Conservation (phyloP, 2,113 vertebrate genomes). For the Pluvialis apricaria region DNA sequence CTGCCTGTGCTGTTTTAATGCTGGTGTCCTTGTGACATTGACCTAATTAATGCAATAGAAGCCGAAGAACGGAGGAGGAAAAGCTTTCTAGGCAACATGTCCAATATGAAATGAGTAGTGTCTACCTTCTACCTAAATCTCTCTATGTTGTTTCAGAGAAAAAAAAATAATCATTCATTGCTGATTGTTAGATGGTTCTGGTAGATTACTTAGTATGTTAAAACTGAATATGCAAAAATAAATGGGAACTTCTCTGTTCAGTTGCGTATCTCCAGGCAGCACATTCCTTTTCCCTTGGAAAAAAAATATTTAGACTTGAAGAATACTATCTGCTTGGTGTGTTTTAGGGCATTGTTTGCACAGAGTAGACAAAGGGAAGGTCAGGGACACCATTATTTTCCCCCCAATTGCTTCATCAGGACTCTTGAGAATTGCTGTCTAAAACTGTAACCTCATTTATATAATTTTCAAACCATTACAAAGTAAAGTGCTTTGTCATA, state of each 20-base stretch:
- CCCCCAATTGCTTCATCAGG: not conserved
- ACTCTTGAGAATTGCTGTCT: not conserved
- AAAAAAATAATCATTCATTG: not conserved
- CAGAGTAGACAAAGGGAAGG: not conserved
- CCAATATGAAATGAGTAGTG: not conserved
- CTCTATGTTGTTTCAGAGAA: not conserved
- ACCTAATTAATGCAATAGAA: not conserved
- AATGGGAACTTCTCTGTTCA: not conserved
- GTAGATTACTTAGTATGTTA: not conserved
- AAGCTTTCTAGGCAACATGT: not conserved
- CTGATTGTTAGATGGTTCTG: not conserved
- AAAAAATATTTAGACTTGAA: not conserved
- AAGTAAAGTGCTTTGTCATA: not conserved
- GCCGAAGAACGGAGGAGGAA: not conserved
- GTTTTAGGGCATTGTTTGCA: not conserved
- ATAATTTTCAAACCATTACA: not conserved
- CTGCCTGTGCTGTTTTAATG: not conserved
- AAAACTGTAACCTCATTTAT: not conserved
- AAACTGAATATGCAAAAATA: not conserved
- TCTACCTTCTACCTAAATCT: not conserved
- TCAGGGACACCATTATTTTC: not conserved
- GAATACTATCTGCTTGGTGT: not conserved
- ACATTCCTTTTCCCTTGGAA: not conserved
- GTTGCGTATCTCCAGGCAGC: accelerated
- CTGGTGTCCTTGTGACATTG: not conserved